These are phyloP conservation scores for Aphelocoma californica DNA, from an alignment of 2,797 vertebrate genomes.

Conservation along the genomic window DNA sequence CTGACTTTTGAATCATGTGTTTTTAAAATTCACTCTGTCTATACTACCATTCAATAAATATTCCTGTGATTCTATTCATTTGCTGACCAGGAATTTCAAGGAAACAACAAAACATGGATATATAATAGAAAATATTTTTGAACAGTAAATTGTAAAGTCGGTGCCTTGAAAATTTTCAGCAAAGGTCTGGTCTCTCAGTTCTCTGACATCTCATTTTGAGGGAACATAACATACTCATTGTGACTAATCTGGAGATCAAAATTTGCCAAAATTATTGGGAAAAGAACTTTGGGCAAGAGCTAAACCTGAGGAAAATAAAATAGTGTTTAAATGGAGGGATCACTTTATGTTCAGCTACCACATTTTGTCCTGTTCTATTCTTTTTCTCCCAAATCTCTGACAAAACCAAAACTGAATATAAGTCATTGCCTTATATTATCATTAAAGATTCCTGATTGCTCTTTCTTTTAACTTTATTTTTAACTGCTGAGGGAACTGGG, in stretches of 20 bases:
- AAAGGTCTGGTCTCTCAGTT: background rate
- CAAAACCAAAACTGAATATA: background rate
- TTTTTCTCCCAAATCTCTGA: background rate
- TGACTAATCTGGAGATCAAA: background rate
- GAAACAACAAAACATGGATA: background rate
- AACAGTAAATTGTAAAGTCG: background rate
- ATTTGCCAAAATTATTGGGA: background rate
- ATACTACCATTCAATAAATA: background rate
- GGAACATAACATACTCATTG: background rate
- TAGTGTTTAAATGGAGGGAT: background rate
- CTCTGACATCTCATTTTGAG: background rate
- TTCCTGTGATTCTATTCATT: background rate
- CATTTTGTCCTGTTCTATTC: background rate
- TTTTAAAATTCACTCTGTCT: background rate
- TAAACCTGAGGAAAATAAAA: background rate
- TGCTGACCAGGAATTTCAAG: background rate
- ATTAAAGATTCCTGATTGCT: background rate
- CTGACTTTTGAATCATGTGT: background rate
- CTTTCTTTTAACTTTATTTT: constrained; percentile 1
- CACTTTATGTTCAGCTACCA: background rate
- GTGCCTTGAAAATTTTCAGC: background rate
- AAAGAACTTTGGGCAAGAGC: background rate
- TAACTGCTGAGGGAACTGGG: background rate
- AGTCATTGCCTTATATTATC: background rate
- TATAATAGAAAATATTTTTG: background rate